Base-by-base conservation (phyloP, 2,888 invertebrate species). In the Cancer borealis region DNA sequence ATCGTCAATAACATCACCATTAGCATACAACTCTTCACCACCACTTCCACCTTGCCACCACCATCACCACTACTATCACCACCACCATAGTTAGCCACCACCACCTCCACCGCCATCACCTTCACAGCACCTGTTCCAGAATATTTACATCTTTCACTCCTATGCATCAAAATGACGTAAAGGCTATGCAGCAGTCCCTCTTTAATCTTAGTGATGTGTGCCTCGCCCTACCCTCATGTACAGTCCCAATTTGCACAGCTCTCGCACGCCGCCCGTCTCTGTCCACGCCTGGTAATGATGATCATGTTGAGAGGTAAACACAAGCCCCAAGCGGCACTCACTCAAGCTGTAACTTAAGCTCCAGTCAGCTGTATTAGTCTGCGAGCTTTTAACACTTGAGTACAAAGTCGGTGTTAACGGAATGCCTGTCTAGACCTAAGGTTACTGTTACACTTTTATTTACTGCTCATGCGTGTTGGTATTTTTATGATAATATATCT, bases 281-380 rank as follows among this genome's bases (percentile, higher is more conserved):
- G 79, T 79, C 79, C 79, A 30, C 79, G 79, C 30, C 79, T 26
- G 30, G 79, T 79, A 30, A 79, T 79, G 79, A 30, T 30, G 79
- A 30, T 79, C 79, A 30, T 79, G 79, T 30, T 79, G 79, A 79
- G 79, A 79, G 79, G 79, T 79, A 79, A 79, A 79, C 79, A 79
- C 79, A 79, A 79, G 79, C 79, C 79, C 30, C 79, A 12, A 30
- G 30, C 79, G 26, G 30, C 79, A 3, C 30, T 30, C 30, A 79
- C 30, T 79, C 79, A 79, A 30, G 30, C 79, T 30, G 30, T 79
- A 79, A 79, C 10, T 79, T 30, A 79, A 30, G 79, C 79, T 26
- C 30, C 26, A 26, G 79, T 12, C 79, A 79, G 79, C 14, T 79
- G 79, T 79, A 79, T 79, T 30, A 30, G 26, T 79, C 79, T 21